Base-by-base conservation (phyloP, 2,888 invertebrate genomes). In the Drosophila lacicola region DNA sequence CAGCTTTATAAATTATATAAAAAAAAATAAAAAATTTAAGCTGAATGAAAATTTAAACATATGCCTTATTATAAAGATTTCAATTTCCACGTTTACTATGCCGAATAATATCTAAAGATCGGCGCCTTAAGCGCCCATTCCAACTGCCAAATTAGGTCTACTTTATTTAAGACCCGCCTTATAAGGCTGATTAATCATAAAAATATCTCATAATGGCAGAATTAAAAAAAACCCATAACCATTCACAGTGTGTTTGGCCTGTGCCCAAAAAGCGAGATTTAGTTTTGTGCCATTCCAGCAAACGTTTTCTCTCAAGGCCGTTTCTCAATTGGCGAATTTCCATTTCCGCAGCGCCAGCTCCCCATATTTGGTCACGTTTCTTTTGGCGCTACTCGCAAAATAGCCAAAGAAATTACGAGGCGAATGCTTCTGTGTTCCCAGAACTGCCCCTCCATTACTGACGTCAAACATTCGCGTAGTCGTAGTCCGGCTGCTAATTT, bases 321-420 rank as follows among this genome's bases (percentile, higher is more conserved):
- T 71, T 51, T 29, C 37, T 5, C 25, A 4, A 21, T 10, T n/a
- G 37, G 47, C 58, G 19, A 50, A 70, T 41, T 29, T 29, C 44
- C 29, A 62, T 78, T 74, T 74, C 74, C 74, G 77, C 37, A 54
- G 67, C 53, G 14, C 14, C 45, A 41, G 54, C 61, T 58, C 65
- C 69, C 83, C 83, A 78, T 84, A 84, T 84, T 84, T 84, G 83
- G 83, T 84, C 83, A 81, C 89, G 83, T 78, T 78, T 83, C 82
- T 74, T 11, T 33, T 49, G 45, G 21, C 44, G 13, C 25, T 9
- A 10, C 5, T 6, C 37, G 33, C 46, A 37, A 41, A 39, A 36
- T 25, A n/a, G 14, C 4, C 11, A 11, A 63, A 51, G 47, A 61
- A 70, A 69, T 50, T 39, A 41, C 17, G 42, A 41, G 5, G 47